Base-by-base conservation (phyloP, 2,113 vertebrate genomes). In the Psammodynastes pulverulentus region DNA sequence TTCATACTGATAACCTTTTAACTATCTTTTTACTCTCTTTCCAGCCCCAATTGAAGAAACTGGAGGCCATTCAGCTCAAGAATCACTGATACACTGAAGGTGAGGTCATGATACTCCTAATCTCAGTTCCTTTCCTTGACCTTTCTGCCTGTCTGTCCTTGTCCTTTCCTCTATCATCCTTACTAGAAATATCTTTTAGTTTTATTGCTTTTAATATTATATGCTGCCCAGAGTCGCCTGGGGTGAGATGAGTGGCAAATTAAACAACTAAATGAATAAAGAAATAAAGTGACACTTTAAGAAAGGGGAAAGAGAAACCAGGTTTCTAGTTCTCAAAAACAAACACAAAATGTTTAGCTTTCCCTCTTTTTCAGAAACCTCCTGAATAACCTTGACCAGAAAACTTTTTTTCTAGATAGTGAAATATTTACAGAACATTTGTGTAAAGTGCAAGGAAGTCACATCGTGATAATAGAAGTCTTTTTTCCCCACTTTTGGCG, bases 11-110 rank as follows among this genome's bases (percentile, higher is more conserved):
- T 49, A n/a, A 79, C 9, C 9, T 21, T 88, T 88, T 54, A 88
- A 54, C 52, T 46, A 9, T 85, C 54, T 53, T 29, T 58, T 46
- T 51, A 62, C 9, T 94, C 89, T 9, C 53, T 86, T 95, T 95
- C 43, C 92, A 97, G 97, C 97, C 51, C 97, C 97, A 54, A 97
- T 97, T 26, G 97, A 97, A 88, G 97, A 97, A 94, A 97, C 97
- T 0, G 97, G 97, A 21, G 96, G 96, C 56, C 97, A 97, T 89
- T 97, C 97, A 19, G 96, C 97, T 26, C 97, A 96, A 7, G 96
- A 94, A 91, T 96, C 97, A 0, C 91, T 97, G 93, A 97, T 97
- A 94, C 97, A 97, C 94, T 97, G 95, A 97, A 84, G 85, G 72
- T 67, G 91, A 92, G 86, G 52, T n/a, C 4, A 0, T 13, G 24